Evolutionary conservation across 2,888 invertebrate genomes (phyloP).

Genomic region (Cryptocephalus primarius): DNA sequence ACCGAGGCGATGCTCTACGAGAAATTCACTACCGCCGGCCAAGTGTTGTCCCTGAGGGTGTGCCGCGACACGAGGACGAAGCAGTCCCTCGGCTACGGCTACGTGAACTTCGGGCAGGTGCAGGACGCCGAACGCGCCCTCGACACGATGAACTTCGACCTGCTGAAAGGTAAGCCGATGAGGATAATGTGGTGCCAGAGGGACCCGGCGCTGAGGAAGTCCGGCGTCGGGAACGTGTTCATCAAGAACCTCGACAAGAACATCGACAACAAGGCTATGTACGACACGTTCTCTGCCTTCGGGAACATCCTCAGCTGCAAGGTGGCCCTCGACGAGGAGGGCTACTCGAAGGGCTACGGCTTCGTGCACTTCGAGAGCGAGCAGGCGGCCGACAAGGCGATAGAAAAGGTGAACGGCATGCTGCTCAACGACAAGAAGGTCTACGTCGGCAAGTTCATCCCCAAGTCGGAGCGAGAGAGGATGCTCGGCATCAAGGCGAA

Average conservation of each 20-base stretch:
- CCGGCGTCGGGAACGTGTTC: conserved; percentile 98
- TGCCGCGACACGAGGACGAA: conserved; percentile 97
- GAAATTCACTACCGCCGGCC: conserved; percentile 97
- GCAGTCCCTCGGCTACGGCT: conserved; percentile 96
- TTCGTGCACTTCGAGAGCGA: conserved; percentile 99
- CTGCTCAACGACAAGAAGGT: conserved; percentile 97
- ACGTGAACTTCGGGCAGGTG: conserved; percentile 99
- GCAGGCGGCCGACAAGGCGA: conserved; percentile 93
- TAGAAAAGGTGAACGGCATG: conserved; percentile 98
- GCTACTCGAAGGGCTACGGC: conserved; percentile 87
- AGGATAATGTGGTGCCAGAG: conserved; percentile 99
- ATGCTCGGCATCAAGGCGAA: conserved; percentile 92
- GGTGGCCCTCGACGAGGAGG: conserved; percentile 90
- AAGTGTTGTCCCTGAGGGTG: conserved; percentile 94
- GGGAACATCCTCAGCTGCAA: conserved; percentile 98
- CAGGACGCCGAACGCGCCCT: conserved; percentile 97
- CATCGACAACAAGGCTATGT: conserved; percentile 99
- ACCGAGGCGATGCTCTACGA: conserved; percentile 99
- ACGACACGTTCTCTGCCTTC: conserved; percentile 97
- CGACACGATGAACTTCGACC: conserved; percentile 99
- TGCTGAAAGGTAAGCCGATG: conserved; percentile 92
- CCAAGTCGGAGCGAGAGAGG: conserved; percentile 93
- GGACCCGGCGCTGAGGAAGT: conserved; percentile 94
- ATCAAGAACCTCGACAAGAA: conserved; percentile 97
- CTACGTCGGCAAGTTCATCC: conserved; percentile 95